Evolutionary conservation across 2,888 invertebrate genomes (phyloP).

Genomic region (Herminia tarsipennalis): DNA sequence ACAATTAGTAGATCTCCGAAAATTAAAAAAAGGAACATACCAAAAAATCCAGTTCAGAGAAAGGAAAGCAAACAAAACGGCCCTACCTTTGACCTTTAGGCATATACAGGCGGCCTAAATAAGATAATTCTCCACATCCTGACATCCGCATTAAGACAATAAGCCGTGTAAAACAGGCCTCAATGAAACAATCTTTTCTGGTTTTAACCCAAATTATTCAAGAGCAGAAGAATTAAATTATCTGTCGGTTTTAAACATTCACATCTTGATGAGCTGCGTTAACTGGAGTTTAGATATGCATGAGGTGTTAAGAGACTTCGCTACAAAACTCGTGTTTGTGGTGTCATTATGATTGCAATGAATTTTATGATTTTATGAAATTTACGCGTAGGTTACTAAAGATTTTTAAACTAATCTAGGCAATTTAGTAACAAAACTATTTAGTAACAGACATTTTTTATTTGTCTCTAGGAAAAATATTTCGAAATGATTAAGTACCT

Average conservation of each 20-base stretch:
- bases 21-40: no score
- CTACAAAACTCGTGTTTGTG: not conserved
- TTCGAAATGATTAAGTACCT: no score
- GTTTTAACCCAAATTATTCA: slow-evolving; percentile 48
- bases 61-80: not conserved
- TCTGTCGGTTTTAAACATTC: slow-evolving; percentile 43
- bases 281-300: slow-evolving; percentile 37
- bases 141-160: slow-evolving; percentile 37
- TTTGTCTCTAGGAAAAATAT: no score
- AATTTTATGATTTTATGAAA: not conserved
- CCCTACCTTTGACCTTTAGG: no score
- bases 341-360: not conserved
- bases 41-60: no score
- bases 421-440: no score
- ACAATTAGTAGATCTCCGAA: no score
- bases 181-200: slow-evolving; percentile 29
- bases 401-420: no score
- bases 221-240: slow-evolving; percentile 49
- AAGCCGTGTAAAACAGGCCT: slow-evolving; percentile 27
- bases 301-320: slow-evolving; percentile 28
- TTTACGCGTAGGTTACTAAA: no score
- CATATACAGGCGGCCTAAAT: not conserved
- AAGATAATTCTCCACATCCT: slow-evolving; percentile 5
- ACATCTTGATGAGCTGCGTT: slow-evolving; percentile 30
- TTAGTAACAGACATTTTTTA: no score